A percentile compares a stretch with the other conserved stretches of the same genome.
phyloP scores from a whole-genome alignment of 2,797 vertebrate genomes.

The Aeoliscus strigatus region DNA sequence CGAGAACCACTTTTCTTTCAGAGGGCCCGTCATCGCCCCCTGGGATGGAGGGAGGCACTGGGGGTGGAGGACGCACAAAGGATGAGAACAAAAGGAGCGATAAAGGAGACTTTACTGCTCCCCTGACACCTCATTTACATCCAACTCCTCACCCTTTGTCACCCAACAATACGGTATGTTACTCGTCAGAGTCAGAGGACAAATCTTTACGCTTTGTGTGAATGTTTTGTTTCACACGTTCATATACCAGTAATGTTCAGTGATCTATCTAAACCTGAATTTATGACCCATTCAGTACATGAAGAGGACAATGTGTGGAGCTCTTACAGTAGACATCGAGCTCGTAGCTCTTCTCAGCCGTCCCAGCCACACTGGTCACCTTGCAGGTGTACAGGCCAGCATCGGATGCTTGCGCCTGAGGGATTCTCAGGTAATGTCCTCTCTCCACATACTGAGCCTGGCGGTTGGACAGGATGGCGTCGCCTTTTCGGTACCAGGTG shows the following conservation, averaged over 20 bases:
- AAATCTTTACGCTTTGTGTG: constrained; percentile 19
- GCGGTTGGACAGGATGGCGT: constrained; percentile 72
- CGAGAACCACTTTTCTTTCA: constrained; percentile 80
- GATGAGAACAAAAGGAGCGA: not conserved
- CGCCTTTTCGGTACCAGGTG: constrained; percentile 86
- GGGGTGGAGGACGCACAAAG: not conserved
- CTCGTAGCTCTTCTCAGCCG: constrained; percentile 79
- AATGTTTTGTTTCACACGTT: constrained; percentile 17
- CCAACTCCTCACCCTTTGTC: constrained; percentile 7
- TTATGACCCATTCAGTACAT: too few relatives aligned
- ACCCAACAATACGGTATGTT: too few relatives aligned
- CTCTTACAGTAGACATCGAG: constrained; percentile 88
- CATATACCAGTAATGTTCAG: constrained; percentile 15
- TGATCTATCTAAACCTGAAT: not conserved
- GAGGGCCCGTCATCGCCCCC: constrained; percentile 68
- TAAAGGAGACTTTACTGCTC: not conserved
- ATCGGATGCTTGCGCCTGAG: constrained; percentile 79
- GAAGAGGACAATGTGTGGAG: not conserved
- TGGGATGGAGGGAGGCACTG: constrained; percentile 89
- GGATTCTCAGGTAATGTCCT: constrained; percentile 87
- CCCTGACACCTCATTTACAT: constrained; percentile 10
- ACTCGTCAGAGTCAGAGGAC: constrained; percentile 8
- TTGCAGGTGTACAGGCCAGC: constrained; percentile 82
- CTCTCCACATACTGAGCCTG: constrained; percentile 82
- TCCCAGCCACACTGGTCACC: constrained; percentile 79